Evolutionary conservation across 2,888 invertebrate genomes (phyloP).

Genomic region (Coronaproctus castanopsis): DNA sequence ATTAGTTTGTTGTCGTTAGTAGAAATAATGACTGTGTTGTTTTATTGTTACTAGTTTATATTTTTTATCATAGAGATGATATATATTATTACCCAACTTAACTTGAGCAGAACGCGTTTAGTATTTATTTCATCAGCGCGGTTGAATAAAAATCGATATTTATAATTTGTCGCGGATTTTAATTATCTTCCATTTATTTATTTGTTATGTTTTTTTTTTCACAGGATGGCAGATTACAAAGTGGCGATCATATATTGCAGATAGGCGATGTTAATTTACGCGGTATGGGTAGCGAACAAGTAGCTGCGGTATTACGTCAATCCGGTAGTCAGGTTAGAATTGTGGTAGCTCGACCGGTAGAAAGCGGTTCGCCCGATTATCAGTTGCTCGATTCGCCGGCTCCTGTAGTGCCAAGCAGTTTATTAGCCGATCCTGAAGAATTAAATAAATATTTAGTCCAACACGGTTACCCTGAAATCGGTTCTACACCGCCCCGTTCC

Average conservation of each 20-base stretch:
- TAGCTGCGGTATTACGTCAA: conserved; percentile 83
- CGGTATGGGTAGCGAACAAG: conserved; percentile 92
- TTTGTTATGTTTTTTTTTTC: too few species aligned
- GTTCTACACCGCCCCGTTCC: conserved; percentile 7
- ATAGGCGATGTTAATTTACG: conserved; percentile 84
- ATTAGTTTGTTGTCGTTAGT: too few species aligned
- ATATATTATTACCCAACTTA: too few species aligned
- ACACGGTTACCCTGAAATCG: conserved; percentile 48
- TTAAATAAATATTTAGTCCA: conserved; percentile 63
- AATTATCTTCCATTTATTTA: too few species aligned
- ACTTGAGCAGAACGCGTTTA: too few species aligned
- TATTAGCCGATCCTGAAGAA: conserved; percentile 70
- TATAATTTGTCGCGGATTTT: too few species aligned
- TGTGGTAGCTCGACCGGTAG: conserved; percentile 79
- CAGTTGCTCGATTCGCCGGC: conserved; percentile 40
- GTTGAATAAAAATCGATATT: too few species aligned
- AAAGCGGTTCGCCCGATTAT: conserved; percentile 26
- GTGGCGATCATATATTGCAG: conserved; percentile 95
- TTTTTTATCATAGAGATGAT: too few species aligned
- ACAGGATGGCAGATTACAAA: conserved; percentile 81
- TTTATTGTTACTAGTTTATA: too few species aligned
- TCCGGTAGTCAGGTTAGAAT: conserved; percentile 86
- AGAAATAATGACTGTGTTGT: too few species aligned
- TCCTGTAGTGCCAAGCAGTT: conserved; percentile 74
- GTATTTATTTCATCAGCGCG: too few species aligned